phyloP scores from a whole-genome alignment of 2,797 vertebrate species.

The Gallinago nigripennis region DNA sequence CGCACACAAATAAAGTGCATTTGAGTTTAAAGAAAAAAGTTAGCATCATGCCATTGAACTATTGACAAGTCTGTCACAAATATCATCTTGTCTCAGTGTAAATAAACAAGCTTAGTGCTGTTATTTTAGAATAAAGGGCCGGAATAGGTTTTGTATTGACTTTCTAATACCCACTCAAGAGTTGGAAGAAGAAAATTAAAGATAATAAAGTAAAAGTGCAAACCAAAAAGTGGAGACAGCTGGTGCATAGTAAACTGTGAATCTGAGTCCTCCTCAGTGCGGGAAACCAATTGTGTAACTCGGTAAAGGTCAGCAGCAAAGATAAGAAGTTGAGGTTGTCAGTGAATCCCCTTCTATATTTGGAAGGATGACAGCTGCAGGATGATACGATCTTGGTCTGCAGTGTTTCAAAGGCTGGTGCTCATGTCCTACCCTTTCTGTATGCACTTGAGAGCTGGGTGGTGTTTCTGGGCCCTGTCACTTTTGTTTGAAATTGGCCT shows the following conservation, averaged over 20 bases:
- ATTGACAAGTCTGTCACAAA: conserved; percentile 72
- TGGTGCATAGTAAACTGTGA: conserved; percentile 14
- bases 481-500: fast-evolving
- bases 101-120: conserved; percentile 73
- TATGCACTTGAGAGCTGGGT: background rate
- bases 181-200: conserved; percentile 73
- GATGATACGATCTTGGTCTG: conserved; percentile 11
- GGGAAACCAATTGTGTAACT: conserved; percentile 14
- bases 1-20: conserved; percentile 31
- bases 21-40: conserved; percentile 60
- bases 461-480: background rate
- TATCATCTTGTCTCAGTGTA: conserved; percentile 66
- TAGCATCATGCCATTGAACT: conserved; percentile 41
- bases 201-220: conserved; percentile 74
- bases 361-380: conserved; percentile 16
- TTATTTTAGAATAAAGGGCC: conserved; percentile 72
- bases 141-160: conserved; percentile 73
- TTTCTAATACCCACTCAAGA: conserved; percentile 68
- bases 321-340: conserved; percentile 53
- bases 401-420: background rate
- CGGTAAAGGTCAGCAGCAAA: conserved; percentile 55
- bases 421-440: background rate
- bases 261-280: background rate
- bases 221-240: conserved; percentile 38
- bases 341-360: conserved; percentile 55